Evolutionary conservation across 1,140 invertebrate genomes (phyloP).

Genomic region (Samia ricini): DNA sequence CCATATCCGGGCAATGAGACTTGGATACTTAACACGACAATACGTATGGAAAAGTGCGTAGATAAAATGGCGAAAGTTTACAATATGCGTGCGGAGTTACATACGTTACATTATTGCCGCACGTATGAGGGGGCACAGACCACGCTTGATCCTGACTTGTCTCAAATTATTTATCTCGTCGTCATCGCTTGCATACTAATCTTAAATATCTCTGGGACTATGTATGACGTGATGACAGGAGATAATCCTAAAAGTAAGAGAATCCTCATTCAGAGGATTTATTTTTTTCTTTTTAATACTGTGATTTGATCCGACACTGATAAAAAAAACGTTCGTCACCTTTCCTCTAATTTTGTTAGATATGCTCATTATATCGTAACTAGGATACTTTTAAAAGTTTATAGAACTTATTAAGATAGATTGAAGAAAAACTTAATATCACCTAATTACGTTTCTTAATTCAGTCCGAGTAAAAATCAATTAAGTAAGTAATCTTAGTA

Average conservation of each 20-base stretch:
- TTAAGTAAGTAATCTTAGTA: no score
- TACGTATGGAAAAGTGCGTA: conserved; percentile 24
- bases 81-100: conserved; percentile 8
- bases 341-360: no score
- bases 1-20: background rate
- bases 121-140: background rate
- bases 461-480: no score
- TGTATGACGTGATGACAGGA: conserved; percentile 5
- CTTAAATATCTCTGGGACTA: conserved; percentile 5
- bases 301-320: no score
- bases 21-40: background rate
- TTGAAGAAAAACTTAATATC: no score
- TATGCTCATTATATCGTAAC: no score
- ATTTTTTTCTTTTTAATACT: no score
- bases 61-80: background rate
- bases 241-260: conserved; percentile 6
- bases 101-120: conserved; percentile 21
- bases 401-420: no score
- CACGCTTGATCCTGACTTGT: background rate
- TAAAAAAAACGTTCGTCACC: no score
- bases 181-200: background rate
- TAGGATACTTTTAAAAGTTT: no score
- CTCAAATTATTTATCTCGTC: background rate
- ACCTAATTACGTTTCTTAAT: no score
- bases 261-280: background rate